These are phyloP conservation scores for Theocolax elegans DNA, from an alignment of 1,140 invertebrate species.

Conservation along the genomic window DNA sequence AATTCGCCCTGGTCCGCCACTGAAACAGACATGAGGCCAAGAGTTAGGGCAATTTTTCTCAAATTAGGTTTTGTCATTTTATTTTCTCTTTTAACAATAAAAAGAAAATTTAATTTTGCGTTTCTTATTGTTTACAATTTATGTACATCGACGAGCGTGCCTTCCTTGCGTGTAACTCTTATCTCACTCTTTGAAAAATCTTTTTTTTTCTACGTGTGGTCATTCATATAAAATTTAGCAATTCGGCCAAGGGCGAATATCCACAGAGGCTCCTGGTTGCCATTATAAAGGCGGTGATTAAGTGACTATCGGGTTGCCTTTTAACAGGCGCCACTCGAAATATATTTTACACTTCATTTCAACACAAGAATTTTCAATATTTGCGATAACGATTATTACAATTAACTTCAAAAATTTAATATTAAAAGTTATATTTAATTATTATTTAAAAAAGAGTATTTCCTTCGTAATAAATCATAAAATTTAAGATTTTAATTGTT, in stretches of 20 bases:
- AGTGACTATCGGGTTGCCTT: conserved; percentile 12
- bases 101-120: neutral
- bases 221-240: neutral
- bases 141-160: conserved; percentile 35
- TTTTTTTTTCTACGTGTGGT: neutral
- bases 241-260: conserved; percentile 64
- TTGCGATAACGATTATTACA: too few relatives aligned
- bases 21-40: conserved; percentile 78
- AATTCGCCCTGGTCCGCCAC: conserved; percentile 84
- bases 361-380: too few relatives aligned
- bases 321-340: conserved; percentile 12
- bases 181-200: neutral
- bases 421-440: too few relatives aligned
- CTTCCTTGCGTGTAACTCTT: neutral
- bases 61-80: conserved; percentile 23
- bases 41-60: conserved; percentile 63
- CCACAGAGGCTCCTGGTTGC: conserved; percentile 65
- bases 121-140: conserved; percentile 26
- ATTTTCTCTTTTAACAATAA: conserved; percentile 20
- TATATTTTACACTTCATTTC: neutral
- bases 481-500: too few relatives aligned
- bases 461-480: too few relatives aligned
- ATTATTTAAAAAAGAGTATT: too few relatives aligned
- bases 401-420: too few relatives aligned
- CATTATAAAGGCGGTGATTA: conserved; percentile 49